phyloP scores from a whole-genome alignment of 2,113 vertebrate species.

The Typhlomys cinereus region DNA sequence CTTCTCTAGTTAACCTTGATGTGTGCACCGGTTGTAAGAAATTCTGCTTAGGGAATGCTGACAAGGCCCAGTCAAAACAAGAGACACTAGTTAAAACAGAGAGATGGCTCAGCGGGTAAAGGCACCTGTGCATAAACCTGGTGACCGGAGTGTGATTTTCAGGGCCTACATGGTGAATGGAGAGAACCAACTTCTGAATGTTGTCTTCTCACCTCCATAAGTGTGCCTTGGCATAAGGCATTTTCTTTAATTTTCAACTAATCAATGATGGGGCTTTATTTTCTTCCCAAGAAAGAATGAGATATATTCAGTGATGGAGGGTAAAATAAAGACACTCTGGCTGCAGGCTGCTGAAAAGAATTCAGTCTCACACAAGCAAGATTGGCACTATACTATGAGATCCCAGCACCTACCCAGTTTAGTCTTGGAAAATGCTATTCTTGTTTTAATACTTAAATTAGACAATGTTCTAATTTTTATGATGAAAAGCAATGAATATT shows the following conservation, averaged over 20 bases:
- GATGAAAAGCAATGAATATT: slow-evolving; percentile 34
- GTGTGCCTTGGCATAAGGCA: no score
- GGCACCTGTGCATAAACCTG: no score
- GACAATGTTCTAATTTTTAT: slow-evolving; percentile 14
- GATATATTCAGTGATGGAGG: background rate
- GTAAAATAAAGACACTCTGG: background rate
- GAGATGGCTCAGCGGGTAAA: no score
- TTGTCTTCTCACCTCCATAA: no score
- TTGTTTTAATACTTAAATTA: background rate
- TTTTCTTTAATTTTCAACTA: slow-evolving; percentile 76
- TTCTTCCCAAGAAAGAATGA: slow-evolving; percentile 58
- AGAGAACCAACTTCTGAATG: no score
- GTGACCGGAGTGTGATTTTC: no score
- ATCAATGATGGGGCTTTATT: slow-evolving; percentile 58
- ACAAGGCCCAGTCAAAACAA: background rate
- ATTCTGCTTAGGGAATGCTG: background rate
- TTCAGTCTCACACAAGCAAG: background rate
- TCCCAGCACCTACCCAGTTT: background rate
- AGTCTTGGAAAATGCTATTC: background rate
- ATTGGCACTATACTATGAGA: background rate
- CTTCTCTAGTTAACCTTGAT: no score
- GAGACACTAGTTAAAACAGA: no score
- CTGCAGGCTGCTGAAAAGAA: background rate
- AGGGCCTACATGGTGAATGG: no score
- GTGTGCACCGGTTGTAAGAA: slow-evolving; percentile 55